Conservation (phyloP, 2,888 invertebrate species). For the Mythimna lalbum region DNA sequence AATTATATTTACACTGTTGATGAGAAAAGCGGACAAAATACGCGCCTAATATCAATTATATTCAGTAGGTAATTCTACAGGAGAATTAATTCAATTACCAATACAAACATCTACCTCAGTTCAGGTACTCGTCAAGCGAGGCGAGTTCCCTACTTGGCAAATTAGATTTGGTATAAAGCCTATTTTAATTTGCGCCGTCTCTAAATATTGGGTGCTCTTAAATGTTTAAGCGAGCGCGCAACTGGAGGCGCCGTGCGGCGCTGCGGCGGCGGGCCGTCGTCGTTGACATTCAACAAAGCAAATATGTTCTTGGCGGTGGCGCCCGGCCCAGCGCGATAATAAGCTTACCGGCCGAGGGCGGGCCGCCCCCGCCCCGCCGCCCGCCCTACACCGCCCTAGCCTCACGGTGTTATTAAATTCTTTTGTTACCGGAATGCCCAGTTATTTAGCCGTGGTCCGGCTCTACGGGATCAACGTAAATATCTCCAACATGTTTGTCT, state of each 20-base stretch:
- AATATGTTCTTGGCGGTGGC: conserved; percentile 83
- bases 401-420: conserved; percentile 87
- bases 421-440: conserved; percentile 86
- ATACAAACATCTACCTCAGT: conserved; percentile 84
- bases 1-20: conserved; percentile 65
- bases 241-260: conserved; percentile 63
- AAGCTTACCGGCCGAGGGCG: conserved; percentile 85
- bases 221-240: conserved; percentile 87
- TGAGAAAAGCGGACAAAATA: conserved; percentile 63
- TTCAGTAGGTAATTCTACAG: conserved; percentile 78
- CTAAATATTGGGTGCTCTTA: conserved; percentile 88
- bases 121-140: conserved; percentile 81
- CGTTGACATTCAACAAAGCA: conserved; percentile 87
- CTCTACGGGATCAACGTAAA: conserved; percentile 83
- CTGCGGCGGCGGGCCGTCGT: conserved; percentile 68
- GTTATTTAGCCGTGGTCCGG: conserved; percentile 83
- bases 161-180: conserved; percentile 90
- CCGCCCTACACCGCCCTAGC: conserved; percentile 74
- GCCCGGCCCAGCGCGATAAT: conserved; percentile 80
- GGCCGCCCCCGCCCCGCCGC: conserved; percentile 69
- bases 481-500: conserved; percentile 78
- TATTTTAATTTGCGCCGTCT: conserved; percentile 89
- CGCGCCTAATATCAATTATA: conserved; percentile 71
- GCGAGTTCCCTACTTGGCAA: conserved; percentile 85
- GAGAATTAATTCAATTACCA: conserved; percentile 88